Percentiles rank a stretch among this genome's conserved stretches.
Evolutionary conservation across 2,888 invertebrate species (phyloP).

Genomic region (Xestia c-nigrum): DNA sequence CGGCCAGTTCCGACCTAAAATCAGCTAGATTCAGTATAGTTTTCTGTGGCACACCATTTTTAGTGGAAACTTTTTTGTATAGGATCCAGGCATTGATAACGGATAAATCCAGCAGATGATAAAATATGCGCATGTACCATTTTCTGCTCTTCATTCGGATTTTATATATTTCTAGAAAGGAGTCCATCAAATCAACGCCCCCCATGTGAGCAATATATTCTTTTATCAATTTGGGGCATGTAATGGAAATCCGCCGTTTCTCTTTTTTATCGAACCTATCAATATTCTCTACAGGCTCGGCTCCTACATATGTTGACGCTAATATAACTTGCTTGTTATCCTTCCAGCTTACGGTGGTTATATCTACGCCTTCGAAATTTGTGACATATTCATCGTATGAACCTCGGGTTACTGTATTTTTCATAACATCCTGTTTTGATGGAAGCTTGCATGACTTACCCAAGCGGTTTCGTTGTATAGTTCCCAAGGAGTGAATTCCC

Average conservation of each 20-base stretch:
- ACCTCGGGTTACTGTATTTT: slow-evolving; percentile 43
- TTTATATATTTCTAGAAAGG: slow-evolving; percentile 46
- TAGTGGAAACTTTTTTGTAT: slow-evolving; percentile 45
- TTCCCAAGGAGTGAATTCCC: slow-evolving; percentile 47
- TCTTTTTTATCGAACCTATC: slow-evolving; percentile 39
- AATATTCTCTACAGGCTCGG: slow-evolving; percentile 34
- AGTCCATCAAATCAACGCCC: slow-evolving; percentile 44
- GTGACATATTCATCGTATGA: slow-evolving; percentile 56
- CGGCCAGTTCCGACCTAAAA: slow-evolving; percentile 52
- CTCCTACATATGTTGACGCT: slow-evolving; percentile 39
- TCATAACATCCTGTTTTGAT: slow-evolving; percentile 48
- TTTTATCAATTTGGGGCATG: slow-evolving; percentile 42
- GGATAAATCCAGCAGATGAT: no score
- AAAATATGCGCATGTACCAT: slow-evolving; percentile 48
- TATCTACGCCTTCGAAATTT: slow-evolving; percentile 50
- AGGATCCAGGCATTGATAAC: slow-evolving; percentile 54
- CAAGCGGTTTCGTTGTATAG: slow-evolving; percentile 56
- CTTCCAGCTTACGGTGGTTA: slow-evolving; percentile 54
- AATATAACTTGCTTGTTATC: slow-evolving; percentile 55
- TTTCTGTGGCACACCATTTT: slow-evolving; percentile 43
- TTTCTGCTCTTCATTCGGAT: slow-evolving; percentile 57
- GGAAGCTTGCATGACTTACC: slow-evolving; percentile 55
- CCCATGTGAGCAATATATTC: slow-evolving; percentile 48
- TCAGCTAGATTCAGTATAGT: slow-evolving; percentile 56
- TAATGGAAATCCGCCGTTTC: slow-evolving; percentile 1